These are phyloP conservation scores for Argyresthia goedartella DNA, from an alignment of 2,888 invertebrate species.

Conservation along the genomic window DNA sequence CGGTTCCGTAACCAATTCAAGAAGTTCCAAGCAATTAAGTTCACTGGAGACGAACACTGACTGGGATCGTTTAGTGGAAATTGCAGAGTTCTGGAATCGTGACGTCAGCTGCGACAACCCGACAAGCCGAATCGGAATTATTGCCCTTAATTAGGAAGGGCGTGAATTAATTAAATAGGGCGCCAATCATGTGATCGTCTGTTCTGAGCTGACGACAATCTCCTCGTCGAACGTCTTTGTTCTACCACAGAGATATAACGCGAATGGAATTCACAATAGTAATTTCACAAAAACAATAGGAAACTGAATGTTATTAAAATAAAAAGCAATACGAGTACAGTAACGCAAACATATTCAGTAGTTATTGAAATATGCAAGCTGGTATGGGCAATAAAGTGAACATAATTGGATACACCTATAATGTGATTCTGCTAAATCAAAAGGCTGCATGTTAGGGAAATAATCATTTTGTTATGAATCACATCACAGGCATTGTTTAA, in stretches of 20 bases:
- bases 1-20: constrained; percentile 6
- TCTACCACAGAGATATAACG: constrained; percentile 24
- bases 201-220: constrained; percentile 42
- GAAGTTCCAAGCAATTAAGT: constrained; percentile 27
- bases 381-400: neutral
- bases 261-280: too few relatives aligned
- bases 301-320: neutral
- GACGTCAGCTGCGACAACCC: constrained; percentile 57
- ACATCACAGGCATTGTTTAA: too few relatives aligned
- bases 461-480: neutral
- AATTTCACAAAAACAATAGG: too few relatives aligned
- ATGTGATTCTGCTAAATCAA: neutral
- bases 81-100: constrained; percentile 8
- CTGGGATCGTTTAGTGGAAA: constrained; percentile 5
- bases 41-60: constrained; percentile 29
- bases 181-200: constrained; percentile 62
- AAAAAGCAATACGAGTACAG: neutral
- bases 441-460: neutral
- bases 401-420: neutral
- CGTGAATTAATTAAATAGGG: constrained; percentile 65
- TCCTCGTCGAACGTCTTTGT: constrained; percentile 56
- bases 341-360: neutral
- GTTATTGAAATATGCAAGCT: neutral
- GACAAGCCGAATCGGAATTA: constrained; percentile 45
- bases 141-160: constrained; percentile 67